Evolutionary conservation across 2,888 invertebrate genomes (phyloP), one percentile per base, ranked within the genome.

Genomic region (Elmis aenea): DNA sequence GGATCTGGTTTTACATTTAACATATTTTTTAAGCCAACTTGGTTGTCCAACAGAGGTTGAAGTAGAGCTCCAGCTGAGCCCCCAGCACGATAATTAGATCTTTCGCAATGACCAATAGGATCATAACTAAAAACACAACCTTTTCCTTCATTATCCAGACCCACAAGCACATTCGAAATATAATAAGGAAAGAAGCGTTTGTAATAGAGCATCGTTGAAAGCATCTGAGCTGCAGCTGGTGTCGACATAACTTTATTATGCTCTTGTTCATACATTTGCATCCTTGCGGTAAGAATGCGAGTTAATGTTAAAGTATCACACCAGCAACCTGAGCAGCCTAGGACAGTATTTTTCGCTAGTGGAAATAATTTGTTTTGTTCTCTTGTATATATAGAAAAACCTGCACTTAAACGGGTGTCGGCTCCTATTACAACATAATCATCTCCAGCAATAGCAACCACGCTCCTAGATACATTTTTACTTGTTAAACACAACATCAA

Each of bases 171-270:
- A 62, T 95, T 96, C 14, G 91, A 89, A 12, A 96, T 86, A 62
- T 96, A 99, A 67, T 96, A 97, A 0, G 99, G 99, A 69, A 99
- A 99, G 70, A 99, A 99, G 36, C 99, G 79, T 57, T 92, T 89
- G 66, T 93, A 88, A 64, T 99, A 99, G 52, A 99, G 74, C 74
- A 94, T 85, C 3, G 92, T 94, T 1, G 96, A 90, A 9, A 99
- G 70, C 88, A 99, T 88, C 68, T 97, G 95, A 2, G 97, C 93
- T 3, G 90, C 79, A 2, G 96, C 95, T 32, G 86, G 82, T 0
- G 96, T 91, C 1, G 86, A 76, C 90, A 96, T 96, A 1, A 79
- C 74, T 68, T 90, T 92, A 61, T 91, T 85, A 68, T 97, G 96
- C 49, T 92, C 89, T 62, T 97, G 93, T 49, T 85, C 77, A 60